Conservation (phyloP, 2,888 invertebrate species). For the Keiferia lycopersicella region DNA sequence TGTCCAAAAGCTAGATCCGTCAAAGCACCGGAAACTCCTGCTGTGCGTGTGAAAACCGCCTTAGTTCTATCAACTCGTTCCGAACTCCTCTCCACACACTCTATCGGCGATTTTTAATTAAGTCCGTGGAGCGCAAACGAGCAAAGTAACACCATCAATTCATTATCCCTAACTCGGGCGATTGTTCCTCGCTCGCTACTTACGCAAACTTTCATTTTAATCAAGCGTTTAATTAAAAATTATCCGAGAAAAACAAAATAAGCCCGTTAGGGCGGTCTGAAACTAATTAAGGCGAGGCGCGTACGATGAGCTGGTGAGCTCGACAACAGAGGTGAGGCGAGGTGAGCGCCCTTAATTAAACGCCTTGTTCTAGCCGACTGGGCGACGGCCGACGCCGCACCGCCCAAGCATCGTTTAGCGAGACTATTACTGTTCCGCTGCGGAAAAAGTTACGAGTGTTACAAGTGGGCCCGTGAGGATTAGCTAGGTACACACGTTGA, state of each 20-base stretch:
- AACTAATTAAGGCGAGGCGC: constrained; percentile 80
- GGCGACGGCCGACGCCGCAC: constrained; percentile 47
- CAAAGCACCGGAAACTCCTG: too few species aligned
- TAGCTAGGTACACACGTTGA: not conserved
- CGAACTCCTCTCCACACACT: constrained; percentile 78
- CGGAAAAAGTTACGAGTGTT: constrained; percentile 65
- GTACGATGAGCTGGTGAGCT: constrained; percentile 65
- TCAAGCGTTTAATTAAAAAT: constrained; percentile 82
- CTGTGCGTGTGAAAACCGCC: too few species aligned
- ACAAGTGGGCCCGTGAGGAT: constrained; percentile 42
- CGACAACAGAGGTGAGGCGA: constrained; percentile 58
- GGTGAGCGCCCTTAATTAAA: constrained; percentile 77
- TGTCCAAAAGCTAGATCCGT: too few species aligned
- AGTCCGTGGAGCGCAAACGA: constrained; percentile 77
- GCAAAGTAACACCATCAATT: constrained; percentile 81
- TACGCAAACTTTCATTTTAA: constrained; percentile 82
- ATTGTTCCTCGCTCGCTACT: constrained; percentile 81
- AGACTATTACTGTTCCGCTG: constrained; percentile 62
- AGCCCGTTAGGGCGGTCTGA: constrained; percentile 79
- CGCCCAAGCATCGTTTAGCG: constrained; percentile 50
- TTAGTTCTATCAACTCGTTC: constrained; percentile 74
- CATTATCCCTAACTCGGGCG: constrained; percentile 81
- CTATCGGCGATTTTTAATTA: constrained; percentile 82
- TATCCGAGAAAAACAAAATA: constrained; percentile 82
- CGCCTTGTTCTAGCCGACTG: constrained; percentile 70